Conservation (phyloP, 2,113 vertebrate species). For the Tragulus kanchil region DNA sequence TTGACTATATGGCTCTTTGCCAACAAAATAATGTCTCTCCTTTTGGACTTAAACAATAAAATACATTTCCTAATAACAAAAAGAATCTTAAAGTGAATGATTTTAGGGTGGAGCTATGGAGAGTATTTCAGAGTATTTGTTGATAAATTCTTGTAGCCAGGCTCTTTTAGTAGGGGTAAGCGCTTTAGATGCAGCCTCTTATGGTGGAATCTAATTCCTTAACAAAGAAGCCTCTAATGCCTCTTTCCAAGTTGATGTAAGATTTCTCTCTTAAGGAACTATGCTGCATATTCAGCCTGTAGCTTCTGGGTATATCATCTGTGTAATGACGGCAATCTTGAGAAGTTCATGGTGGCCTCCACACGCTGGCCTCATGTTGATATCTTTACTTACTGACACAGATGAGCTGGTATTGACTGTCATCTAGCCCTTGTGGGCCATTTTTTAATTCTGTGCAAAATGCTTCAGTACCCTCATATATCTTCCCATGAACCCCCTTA, state of each 20-base stretch:
- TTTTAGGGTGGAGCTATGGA: neutral
- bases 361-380: neutral
- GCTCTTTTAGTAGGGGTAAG: neutral
- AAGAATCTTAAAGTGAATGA: neutral
- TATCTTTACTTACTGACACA: constrained; percentile 29
- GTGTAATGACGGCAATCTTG: constrained; percentile 25
- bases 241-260: neutral
- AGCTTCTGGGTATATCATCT: constrained; percentile 61
- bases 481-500: neutral
- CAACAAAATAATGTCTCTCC: too few species aligned
- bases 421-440: constrained; percentile 32
- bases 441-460: constrained; percentile 58
- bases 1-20: too few species aligned
- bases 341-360: constrained; percentile 36
- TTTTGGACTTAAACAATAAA: neutral
- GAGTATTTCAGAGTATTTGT: neutral
- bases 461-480: neutral
- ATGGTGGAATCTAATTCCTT: neutral
- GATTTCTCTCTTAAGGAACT: neutral
- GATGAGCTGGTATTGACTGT: neutral
- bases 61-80: neutral
- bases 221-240: neutral
- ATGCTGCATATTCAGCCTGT: neutral
- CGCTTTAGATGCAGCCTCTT: neutral
- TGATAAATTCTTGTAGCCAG: neutral